A percentile compares a stretch with the other conserved stretches of the same genome.
These are phyloP conservation scores for Perca fluviatilis DNA, from an alignment of 2,113 vertebrate species.

Conservation along the genomic window DNA sequence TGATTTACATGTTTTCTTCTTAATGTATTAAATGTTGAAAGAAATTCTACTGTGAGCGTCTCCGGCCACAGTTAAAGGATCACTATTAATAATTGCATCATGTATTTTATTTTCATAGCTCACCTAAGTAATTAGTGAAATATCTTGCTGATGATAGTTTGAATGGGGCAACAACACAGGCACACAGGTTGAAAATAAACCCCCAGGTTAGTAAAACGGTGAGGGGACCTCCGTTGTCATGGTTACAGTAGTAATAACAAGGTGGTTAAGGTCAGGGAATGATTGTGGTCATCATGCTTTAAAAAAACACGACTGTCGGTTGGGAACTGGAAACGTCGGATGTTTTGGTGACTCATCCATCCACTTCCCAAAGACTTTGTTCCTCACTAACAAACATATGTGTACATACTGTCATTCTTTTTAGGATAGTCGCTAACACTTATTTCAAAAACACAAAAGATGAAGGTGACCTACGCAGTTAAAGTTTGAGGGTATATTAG, in stretches of 20 bases:
- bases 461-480: too few relatives aligned
- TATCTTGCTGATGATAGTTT: neutral
- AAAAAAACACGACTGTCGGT: neutral
- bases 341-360: neutral
- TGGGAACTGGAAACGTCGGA: neutral
- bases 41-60: neutral
- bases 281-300: neutral
- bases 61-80: neutral
- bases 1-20: neutral
- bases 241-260: neutral
- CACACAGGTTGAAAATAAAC: neutral
- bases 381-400: neutral
- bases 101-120: neutral
- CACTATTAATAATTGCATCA: neutral
- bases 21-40: neutral
- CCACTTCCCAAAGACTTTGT: neutral
- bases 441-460: neutral
- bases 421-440: neutral
- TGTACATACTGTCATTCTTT: too few relatives aligned
- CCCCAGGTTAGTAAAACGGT: neutral
- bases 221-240: neutral
- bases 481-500: too few relatives aligned
- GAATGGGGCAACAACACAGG: neutral
- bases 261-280: neutral
- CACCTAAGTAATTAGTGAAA: neutral